Percentiles rank a stretch among this genome's conserved stretches.
phyloP scores from a whole-genome alignment of 1,140 invertebrate species.

The Hylaeus volcanicus region DNA sequence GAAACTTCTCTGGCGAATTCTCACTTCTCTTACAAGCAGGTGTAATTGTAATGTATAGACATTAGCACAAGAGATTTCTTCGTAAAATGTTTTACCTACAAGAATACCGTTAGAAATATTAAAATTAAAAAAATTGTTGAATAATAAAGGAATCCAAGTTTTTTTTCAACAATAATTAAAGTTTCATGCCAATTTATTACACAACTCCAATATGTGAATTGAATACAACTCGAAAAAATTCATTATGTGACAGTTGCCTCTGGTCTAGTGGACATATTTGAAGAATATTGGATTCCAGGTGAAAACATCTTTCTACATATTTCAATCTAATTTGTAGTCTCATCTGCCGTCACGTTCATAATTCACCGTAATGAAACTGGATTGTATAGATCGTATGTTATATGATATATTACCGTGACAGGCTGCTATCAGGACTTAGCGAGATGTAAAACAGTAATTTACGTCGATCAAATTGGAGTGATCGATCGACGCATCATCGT shows the following conservation, averaged over 20 bases:
- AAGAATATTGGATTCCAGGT: neutral
- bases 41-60: too few relatives aligned
- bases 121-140: too few relatives aligned
- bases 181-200: too few relatives aligned
- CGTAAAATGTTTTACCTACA: too few relatives aligned
- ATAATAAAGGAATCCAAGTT: too few relatives aligned
- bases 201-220: too few relatives aligned
- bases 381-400: conserved; percentile 27
- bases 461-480: conserved; percentile 44
- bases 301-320: neutral
- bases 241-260: neutral
- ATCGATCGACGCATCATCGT: conserved; percentile 36
- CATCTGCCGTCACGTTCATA: neutral
- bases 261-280: neutral
- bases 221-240: neutral
- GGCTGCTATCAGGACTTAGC: conserved; percentile 32
- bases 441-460: conserved; percentile 52
- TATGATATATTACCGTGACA: conserved; percentile 42
- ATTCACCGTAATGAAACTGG: conserved; percentile 26
- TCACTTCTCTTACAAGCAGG: too few relatives aligned
- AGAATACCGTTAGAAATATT: too few relatives aligned
- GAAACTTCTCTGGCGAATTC: too few relatives aligned
- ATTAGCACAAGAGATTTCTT: too few relatives aligned
- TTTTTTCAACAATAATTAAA: too few relatives aligned
- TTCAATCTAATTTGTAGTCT: conserved; percentile 37